Evolutionary conservation across 2,797 vertebrate genomes (phyloP), one percentile per base, ranked within the genome.

Genomic region (Molossus alvarezi): DNA sequence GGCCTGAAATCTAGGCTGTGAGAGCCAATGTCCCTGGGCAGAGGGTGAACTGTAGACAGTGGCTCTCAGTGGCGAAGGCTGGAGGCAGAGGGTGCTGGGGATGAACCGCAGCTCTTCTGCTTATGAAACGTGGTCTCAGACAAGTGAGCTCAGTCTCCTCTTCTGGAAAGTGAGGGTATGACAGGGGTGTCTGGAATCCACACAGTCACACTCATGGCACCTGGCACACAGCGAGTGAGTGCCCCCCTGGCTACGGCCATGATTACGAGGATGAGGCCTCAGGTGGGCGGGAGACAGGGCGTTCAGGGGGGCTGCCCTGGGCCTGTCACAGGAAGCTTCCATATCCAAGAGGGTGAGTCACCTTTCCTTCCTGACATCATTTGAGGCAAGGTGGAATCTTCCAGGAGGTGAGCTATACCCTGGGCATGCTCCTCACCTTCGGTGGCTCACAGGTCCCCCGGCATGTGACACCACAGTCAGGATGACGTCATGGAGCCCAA

Each of bases 401-500:
- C 37, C 0, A 2, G 76, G 41, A 67, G n/a, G 58, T 92, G 92
- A 93, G n/a, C 90, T 79, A 57, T 80, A 90, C 5, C 77, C 53
- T 53, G 25, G 51, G 62, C 77, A 64, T 33, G 9, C 62, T 76
- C 45, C 75, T 91, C 11, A 91, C 48, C 29, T 95, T 58, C 0
- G 5, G 55, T 86, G 91, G 86, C 93, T 95, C 93, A 88, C 29
- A 12, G 85, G 64, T 88, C 88, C 25, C 88, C 64, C 71, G 95
- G 90, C 9, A 6, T 18, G 4, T 96, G 96, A 97, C 41, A 8
- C 89, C 72, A 69, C 60, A 90, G 81, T 69, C 90, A 91, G 65
- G 64, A 51, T 65, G 92, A 97, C 85, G 53, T 73, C 77, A 88
- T 6, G 48, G 37, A 27, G 73, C 23, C 2, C 41, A 33, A 75